A percentile compares a stretch with the other conserved stretches of the same genome.
These are phyloP conservation scores for Proterorhinus semilunaris DNA, from an alignment of 2,113 vertebrate species.

Conservation along the genomic window DNA sequence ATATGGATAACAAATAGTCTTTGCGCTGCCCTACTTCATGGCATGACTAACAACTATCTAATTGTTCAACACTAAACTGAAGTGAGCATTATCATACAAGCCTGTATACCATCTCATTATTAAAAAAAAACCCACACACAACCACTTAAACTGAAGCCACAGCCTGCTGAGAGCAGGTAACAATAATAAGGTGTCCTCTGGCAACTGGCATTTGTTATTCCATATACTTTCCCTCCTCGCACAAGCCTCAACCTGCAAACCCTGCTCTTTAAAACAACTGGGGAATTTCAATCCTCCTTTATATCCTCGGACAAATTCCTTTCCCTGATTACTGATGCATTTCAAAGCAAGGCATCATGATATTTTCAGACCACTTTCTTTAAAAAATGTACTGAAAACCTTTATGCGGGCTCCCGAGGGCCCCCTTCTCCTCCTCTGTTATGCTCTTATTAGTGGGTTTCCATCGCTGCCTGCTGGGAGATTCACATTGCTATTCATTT, in stretches of 20 bases:
- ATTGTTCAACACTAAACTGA: background rate
- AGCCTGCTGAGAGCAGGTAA: conserved; percentile 65
- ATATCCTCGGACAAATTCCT: conserved; percentile 74
- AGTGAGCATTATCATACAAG: background rate
- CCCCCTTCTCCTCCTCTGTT: conserved; percentile 84
- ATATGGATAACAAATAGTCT: too few species aligned
- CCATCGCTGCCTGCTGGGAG: conserved; percentile 86
- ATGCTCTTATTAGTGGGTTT: conserved; percentile 94
- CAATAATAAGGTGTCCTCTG: conserved; percentile 32
- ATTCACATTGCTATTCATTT: conserved; percentile 92
- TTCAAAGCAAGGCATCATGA: conserved; percentile 86
- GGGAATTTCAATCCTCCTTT: conserved; percentile 68
- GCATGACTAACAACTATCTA: too few species aligned
- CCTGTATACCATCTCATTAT: conserved; percentile 31
- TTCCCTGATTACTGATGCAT: conserved; percentile 91
- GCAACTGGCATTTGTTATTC: conserved; percentile 50
- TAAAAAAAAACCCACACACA: conserved; percentile 53
- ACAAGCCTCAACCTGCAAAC: conserved; percentile 43
- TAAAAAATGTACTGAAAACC: conserved; percentile 88
- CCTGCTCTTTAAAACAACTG: conserved; percentile 55
- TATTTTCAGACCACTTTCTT: conserved; percentile 88
- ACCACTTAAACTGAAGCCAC: conserved; percentile 58
- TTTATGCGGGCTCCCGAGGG: conserved; percentile 89
- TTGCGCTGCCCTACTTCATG: too few species aligned
- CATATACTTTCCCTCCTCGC: conserved; percentile 64